These are phyloP conservation scores for Callosobruchus maculatus DNA, from an alignment of 2,888 invertebrate species.

Conservation along the genomic window DNA sequence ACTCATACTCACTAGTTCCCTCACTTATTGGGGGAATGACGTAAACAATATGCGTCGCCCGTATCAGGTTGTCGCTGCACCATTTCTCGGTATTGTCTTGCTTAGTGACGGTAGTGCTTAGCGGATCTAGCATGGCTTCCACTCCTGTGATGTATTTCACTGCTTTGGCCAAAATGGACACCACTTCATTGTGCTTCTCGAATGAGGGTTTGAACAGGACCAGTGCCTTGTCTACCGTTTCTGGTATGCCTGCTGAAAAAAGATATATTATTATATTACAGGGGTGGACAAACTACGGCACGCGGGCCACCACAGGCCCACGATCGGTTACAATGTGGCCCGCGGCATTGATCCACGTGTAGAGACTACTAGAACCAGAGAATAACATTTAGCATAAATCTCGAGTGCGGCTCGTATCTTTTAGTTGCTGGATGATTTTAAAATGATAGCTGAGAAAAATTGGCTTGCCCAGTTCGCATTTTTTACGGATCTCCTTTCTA, in stretches of 20 bases:
- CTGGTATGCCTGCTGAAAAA: background rate
- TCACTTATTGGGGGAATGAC: constrained; percentile 23
- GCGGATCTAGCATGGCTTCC: constrained; percentile 19
- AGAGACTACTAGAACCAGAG: too few relatives aligned
- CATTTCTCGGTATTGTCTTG: constrained; percentile 23
- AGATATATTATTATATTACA: too few relatives aligned
- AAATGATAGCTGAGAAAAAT: too few relatives aligned
- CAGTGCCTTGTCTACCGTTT: background rate
- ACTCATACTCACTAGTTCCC: constrained; percentile 15
- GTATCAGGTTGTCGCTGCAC: constrained; percentile 19
- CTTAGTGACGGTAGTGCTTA: constrained; percentile 15
- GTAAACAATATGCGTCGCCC: constrained; percentile 28
- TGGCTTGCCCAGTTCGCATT: too few relatives aligned
- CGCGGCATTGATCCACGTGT: too few relatives aligned
- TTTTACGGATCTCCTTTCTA: too few relatives aligned
- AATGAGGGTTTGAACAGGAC: constrained; percentile 27
- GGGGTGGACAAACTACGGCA: too few relatives aligned
- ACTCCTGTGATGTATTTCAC: constrained; percentile 23
- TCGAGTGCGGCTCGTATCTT: too few relatives aligned
- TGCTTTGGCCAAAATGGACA: constrained; percentile 23
- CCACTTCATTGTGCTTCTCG: constrained; percentile 29
- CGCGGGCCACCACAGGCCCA: too few relatives aligned
- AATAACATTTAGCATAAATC: too few relatives aligned
- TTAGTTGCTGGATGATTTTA: too few relatives aligned
- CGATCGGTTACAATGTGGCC: too few relatives aligned